These are phyloP conservation scores for Macrosoma leucophasiata DNA, from an alignment of 2,888 invertebrate species.

Conservation along the genomic window DNA sequence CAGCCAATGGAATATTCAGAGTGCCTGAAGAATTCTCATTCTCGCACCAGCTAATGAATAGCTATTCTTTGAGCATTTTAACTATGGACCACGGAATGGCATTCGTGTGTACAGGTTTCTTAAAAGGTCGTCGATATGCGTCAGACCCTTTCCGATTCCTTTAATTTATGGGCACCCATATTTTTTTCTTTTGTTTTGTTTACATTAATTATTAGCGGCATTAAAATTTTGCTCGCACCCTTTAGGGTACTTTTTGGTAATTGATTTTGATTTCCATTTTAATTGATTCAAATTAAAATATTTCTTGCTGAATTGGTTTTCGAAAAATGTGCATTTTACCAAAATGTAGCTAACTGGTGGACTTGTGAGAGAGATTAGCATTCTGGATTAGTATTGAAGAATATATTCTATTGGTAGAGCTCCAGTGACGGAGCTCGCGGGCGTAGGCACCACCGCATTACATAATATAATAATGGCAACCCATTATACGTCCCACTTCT, in stretches of 20 bases:
- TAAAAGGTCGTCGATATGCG: slow-evolving; percentile 71
- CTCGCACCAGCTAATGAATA: slow-evolving; percentile 76
- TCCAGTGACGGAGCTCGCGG: too few relatives aligned
- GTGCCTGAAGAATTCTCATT: slow-evolving; percentile 72
- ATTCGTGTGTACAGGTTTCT: slow-evolving; percentile 72
- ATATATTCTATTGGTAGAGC: too few relatives aligned
- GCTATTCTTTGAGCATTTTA: slow-evolving; percentile 74
- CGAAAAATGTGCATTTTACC: too few relatives aligned
- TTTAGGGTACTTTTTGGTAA: slow-evolving; percentile 31
- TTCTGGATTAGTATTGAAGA: too few relatives aligned
- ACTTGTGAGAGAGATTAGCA: too few relatives aligned
- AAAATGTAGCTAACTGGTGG: too few relatives aligned
- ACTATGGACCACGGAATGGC: slow-evolving; percentile 72
- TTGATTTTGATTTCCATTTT: slow-evolving; percentile 20
- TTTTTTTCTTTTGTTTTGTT: slow-evolving; percentile 61
- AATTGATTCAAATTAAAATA: too few relatives aligned
- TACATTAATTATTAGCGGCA: slow-evolving; percentile 62
- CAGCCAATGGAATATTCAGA: slow-evolving; percentile 67
- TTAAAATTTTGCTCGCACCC: slow-evolving; percentile 52
- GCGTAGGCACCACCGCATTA: too few relatives aligned
- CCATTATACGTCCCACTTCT: too few relatives aligned
- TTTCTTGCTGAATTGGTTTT: too few relatives aligned
- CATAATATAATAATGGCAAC: too few relatives aligned
- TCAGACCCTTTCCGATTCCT: slow-evolving; percentile 66
- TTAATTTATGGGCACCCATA: slow-evolving; percentile 64